phyloP scores from a whole-genome alignment of 2,113 vertebrate genomes.

The Synodontis membranacea region DNA sequence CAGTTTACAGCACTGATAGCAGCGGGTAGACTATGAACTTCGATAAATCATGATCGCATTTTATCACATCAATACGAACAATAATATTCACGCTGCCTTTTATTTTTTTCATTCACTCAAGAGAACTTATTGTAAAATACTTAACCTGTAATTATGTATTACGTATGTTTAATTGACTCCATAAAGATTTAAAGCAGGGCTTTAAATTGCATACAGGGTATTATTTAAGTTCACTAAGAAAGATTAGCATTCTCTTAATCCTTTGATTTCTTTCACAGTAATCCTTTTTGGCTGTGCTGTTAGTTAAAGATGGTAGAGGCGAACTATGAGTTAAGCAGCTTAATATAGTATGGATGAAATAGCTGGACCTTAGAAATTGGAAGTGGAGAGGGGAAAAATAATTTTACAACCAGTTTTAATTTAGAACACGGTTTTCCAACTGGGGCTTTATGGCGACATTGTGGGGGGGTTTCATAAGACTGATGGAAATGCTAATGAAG shows the following conservation, averaged over 20 bases:
- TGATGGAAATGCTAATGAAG: too few species aligned
- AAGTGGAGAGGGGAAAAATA: neutral
- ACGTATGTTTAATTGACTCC: neutral
- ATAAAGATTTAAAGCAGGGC: neutral
- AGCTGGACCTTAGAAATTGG: neutral
- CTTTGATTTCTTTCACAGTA: neutral
- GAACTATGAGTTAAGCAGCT: neutral
- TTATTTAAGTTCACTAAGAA: too few species aligned
- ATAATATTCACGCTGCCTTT: neutral
- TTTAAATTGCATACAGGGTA: too few species aligned
- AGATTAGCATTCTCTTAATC: neutral
- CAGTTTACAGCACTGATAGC: conserved; percentile 33
- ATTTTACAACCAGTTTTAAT: neutral
- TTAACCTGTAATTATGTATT: neutral
- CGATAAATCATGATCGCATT: neutral
- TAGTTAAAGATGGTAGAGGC: neutral
- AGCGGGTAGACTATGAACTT: conserved; percentile 64
- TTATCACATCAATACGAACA: neutral
- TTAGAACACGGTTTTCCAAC: neutral
- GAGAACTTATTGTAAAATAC: neutral
- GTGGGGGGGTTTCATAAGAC: too few species aligned
- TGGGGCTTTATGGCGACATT: neutral
- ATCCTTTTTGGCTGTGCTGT: neutral
- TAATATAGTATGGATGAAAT: neutral
- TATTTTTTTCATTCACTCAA: neutral